phyloP scores from a whole-genome alignment of 1,140 invertebrate species.

The Scaptomyza hsui region DNA sequence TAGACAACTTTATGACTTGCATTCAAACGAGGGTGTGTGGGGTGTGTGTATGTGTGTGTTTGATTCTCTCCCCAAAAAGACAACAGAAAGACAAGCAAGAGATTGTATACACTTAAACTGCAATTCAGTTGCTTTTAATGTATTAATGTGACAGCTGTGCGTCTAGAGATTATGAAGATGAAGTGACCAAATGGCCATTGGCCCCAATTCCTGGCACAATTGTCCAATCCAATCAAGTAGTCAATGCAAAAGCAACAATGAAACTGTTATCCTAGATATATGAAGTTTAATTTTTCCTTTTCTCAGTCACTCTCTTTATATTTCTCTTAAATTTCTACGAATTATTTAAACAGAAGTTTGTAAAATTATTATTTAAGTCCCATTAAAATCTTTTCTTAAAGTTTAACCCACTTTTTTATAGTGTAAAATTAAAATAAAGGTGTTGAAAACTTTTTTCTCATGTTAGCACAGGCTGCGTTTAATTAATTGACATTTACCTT shows the following conservation, averaged over 20 bases:
- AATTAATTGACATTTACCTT: too few relatives aligned
- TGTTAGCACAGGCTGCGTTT: too few relatives aligned
- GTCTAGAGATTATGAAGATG: conserved; percentile 5
- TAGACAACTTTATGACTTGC: conserved; percentile 61
- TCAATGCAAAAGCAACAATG: neutral
- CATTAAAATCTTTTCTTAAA: too few relatives aligned
- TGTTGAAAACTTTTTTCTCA: too few relatives aligned
- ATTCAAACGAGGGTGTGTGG: conserved; percentile 37
- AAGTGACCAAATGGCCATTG: conserved; percentile 7
- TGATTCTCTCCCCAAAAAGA: neutral
- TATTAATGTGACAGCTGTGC: conserved; percentile 29
- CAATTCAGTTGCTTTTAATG: conserved; percentile 64
- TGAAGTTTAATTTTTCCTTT: neutral
- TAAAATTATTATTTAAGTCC: too few relatives aligned
- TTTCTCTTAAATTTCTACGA: too few relatives aligned
- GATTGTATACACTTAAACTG: conserved; percentile 42
- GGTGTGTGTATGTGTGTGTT: conserved; percentile 21
- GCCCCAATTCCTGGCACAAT: conserved; percentile 3
- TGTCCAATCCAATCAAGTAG: neutral
- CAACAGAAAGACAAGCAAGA: conserved; percentile 1
- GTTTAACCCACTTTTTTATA: too few relatives aligned
- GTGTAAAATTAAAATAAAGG: too few relatives aligned
- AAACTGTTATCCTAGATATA: neutral
- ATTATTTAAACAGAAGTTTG: too few relatives aligned
- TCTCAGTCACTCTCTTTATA: neutral